Base-by-base conservation (phyloP, 2,888 invertebrate genomes). In the Biston betularia region DNA sequence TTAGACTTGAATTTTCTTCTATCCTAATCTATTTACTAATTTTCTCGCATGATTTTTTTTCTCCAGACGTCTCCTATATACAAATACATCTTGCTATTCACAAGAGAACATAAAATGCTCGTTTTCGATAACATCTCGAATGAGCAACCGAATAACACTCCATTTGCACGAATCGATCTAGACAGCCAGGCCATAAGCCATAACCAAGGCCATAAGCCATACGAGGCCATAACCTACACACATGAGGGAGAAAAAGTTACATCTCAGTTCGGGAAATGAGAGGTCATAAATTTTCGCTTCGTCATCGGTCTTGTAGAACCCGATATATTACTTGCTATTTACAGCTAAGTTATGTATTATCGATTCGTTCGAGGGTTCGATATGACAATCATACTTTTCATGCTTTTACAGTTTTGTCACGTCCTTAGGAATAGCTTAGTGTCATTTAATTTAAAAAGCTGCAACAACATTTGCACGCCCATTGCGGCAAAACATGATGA, bases 241-340 rank as follows among this genome's bases (percentile, higher is more conserved):
- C 60, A 55, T 42, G 53, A 54, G n/a, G 40, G n/a, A 40, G 40
- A 65, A 58, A 64, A 65, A 65, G 65, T 60, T 50, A 56, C 65
- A 56, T 65, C 61, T 42, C 52, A 50, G 60, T 65, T 40, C 56
- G 56, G 65, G 65, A 65, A 65, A 65, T 61, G 65, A 34, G 56
- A 7, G 9, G 33, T 24, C 56, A 52, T 65, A 61, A 65, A 61
- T 65, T 61, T 42, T 61, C 50, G 14, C 14, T 8, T 61, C 38
- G 45, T 61, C 58, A 58, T 58, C 49, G 24, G 40, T 54, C 42
- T 54, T 58, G 38, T 24, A 42, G 35, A 35, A 15, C 15, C 57
- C 35, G 35, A 48, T 9, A 35, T 35, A 12, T 45, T 10, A 45
- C 44, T 9, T 14, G 45, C 4, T 46, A 38, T 57, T 38, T 35